Evolutionary conservation across 1,140 invertebrate genomes (phyloP), one percentile per base, ranked within the genome.

Genomic region (Coptotermes formosanus): DNA sequence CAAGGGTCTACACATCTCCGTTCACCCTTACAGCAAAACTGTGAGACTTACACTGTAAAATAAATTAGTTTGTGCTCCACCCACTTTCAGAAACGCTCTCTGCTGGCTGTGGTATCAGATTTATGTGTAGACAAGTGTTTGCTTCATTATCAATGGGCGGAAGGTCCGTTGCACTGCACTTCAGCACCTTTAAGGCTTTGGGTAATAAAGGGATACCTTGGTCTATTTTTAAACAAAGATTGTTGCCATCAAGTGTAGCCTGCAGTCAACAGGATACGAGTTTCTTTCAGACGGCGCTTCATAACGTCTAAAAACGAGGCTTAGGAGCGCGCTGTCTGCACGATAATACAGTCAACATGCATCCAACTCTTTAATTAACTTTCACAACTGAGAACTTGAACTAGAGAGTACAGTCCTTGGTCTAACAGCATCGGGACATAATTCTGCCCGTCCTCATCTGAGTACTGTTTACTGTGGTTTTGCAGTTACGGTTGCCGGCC

Each of bases 211-310:
- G 64, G n/a, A 75, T 16, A 75, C 64, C 64, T 75, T 75, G 25
- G n/a, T 75, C 64, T 75, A 75, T 75, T 75, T 75, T 75, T 75
- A 75, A 75, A 75, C 64, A 75, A 75, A 8, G 64, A 75, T 75
- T 75, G 64, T 11, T 75, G 64, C 64, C n/a, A 30, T 75, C 64
- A 75, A 75, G n/a, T 25, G 64, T 75, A 30, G 64, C 64, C 64
- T 75, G 25, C 64, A 75, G 64, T 30, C 25, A 75, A 75, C 64
- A 75, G 25, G 64, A 75, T 75, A 30, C 64, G 7, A 30, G 64
- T 9, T 64, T 48, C 14, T 48, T 55, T 30, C 64, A 30, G 25
- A 75, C 64, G 64, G 23, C 9, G 64, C 16, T 64, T 30, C 64
- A 12, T 75, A 75, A 75, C 64, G 30, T 75, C 30, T 75, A 7